A percentile compares a stretch with the other conserved stretches of the same genome.
Conservation (phyloP, 2,797 vertebrate species). For the Pachyuromys duprasi region DNA sequence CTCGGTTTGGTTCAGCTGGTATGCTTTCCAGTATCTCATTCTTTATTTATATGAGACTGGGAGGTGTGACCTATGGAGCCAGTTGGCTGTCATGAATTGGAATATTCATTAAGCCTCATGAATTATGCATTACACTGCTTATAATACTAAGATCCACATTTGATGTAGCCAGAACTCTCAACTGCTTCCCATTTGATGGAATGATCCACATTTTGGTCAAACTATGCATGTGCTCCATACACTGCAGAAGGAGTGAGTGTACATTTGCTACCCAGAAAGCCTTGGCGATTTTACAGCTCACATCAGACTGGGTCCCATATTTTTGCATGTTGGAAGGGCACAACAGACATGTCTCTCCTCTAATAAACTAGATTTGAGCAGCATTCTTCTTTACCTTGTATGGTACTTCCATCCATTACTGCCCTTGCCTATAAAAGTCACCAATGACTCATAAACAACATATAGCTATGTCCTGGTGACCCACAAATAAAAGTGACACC, state of each 20-base stretch:
- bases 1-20: conserved; percentile 89
- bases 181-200: conserved; percentile 86
- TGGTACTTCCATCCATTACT: conserved; percentile 72
- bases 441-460: conserved; percentile 72
- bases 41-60: conserved; percentile 90
- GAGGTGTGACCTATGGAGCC: conserved; percentile 90
- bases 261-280: conserved; percentile 78
- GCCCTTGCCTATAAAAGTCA: conserved; percentile 78
- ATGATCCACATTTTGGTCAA: conserved; percentile 85
- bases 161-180: conserved; percentile 87
- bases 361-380: conserved; percentile 64
- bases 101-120: conserved; percentile 91
- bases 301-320: conserved; percentile 71
- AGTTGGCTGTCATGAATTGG: conserved; percentile 90
- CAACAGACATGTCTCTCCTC: conserved; percentile 70
- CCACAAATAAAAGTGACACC: conserved; percentile 47
- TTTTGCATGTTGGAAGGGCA: conserved; percentile 79
- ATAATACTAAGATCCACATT: conserved; percentile 87
- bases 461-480: conserved; percentile 67
- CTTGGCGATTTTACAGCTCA: conserved; percentile 77
- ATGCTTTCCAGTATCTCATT: conserved; percentile 90
- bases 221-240: conserved; percentile 71
- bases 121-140: conserved; percentile 90
- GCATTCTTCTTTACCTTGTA: conserved; percentile 77
- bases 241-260: conserved; percentile 63